Conservation (phyloP, 2,888 invertebrate species). For the Bedellia somnulentella region DNA sequence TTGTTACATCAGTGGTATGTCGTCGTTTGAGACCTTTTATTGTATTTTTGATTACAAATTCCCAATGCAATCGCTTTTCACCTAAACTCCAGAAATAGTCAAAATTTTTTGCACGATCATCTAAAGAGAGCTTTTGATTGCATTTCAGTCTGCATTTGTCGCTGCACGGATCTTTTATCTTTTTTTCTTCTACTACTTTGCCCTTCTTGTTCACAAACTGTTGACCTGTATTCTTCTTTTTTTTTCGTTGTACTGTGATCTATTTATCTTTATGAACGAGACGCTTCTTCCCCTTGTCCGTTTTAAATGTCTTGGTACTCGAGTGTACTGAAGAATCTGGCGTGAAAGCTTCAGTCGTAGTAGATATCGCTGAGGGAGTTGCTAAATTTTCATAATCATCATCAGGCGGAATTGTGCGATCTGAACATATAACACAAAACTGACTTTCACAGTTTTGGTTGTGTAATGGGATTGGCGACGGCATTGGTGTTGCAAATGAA, state of each 20-base stretch:
- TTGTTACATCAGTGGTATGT: slow-evolving; percentile 8
- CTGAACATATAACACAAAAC: neutral
- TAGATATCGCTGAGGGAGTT: slow-evolving; percentile 1
- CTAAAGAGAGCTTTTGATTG: slow-evolving; percentile 1
- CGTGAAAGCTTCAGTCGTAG: neutral
- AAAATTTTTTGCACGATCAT: slow-evolving; percentile 5
- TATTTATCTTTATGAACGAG: slow-evolving; percentile 2
- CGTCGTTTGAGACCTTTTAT: slow-evolving; percentile 9
- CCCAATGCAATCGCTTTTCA: slow-evolving; percentile 9
- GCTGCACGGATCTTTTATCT: slow-evolving; percentile 1
- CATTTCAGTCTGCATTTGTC: slow-evolving; percentile 1
- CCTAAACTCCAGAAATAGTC: slow-evolving; percentile 10
- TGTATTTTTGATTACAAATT: slow-evolving; percentile 9
- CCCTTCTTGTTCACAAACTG: slow-evolving; percentile 5
- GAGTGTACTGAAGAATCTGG: slow-evolving; percentile 1
- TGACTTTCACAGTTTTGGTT: too few relatives aligned
- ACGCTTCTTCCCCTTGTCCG: slow-evolving; percentile 3
- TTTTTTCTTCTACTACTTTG: slow-evolving; percentile 3
- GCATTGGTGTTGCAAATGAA: too few relatives aligned
- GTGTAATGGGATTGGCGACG: too few relatives aligned
- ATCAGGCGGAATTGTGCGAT: neutral
- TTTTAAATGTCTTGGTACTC: slow-evolving; percentile 1
- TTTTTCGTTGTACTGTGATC: slow-evolving; percentile 4
- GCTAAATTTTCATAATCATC: neutral
- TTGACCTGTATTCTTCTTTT: slow-evolving; percentile 4